A percentile compares a stretch with the other conserved stretches of the same genome.
These are phyloP conservation scores for Nemurella pictetii DNA, from an alignment of 2,888 invertebrate species.

Conservation along the genomic window DNA sequence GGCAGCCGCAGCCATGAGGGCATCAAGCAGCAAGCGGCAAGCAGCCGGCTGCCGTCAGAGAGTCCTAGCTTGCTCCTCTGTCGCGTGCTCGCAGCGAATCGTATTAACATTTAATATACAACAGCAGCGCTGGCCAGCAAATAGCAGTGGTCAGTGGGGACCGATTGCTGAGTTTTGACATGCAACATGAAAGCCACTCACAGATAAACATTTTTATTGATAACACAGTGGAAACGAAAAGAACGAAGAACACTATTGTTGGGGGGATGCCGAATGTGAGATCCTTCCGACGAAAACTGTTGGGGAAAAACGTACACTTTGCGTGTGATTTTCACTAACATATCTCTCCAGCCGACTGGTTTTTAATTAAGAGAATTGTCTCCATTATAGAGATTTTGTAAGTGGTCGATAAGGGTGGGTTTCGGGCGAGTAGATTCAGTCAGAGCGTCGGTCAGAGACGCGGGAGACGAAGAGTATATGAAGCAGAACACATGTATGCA, in stretches of 20 bases:
- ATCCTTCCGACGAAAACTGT: too few species aligned
- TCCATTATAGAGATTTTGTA: neutral
- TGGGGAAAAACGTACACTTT: neutral
- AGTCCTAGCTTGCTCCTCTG: neutral
- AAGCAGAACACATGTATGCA: constrained; percentile 1
- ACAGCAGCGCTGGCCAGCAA: neutral
- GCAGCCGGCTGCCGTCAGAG: too few species aligned
- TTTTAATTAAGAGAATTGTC: neutral
- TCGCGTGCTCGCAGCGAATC: neutral
- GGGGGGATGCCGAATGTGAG: neutral
- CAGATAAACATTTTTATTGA: neutral
- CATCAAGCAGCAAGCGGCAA: neutral
- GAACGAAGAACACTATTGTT: neutral
- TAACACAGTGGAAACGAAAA: neutral
- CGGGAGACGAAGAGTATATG: neutral
- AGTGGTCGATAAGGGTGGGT: neutral
- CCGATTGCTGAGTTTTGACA: neutral
- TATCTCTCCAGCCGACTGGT: neutral
- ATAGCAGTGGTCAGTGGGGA: constrained; percentile 1
- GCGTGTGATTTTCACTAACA: neutral
- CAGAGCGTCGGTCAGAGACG: neutral
- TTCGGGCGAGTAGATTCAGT: neutral
- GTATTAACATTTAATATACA: neutral
- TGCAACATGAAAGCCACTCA: neutral
- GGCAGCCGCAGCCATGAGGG: neutral